phyloP scores from a whole-genome alignment of 2,888 invertebrate species.

The Hypercompe scribonia region DNA sequence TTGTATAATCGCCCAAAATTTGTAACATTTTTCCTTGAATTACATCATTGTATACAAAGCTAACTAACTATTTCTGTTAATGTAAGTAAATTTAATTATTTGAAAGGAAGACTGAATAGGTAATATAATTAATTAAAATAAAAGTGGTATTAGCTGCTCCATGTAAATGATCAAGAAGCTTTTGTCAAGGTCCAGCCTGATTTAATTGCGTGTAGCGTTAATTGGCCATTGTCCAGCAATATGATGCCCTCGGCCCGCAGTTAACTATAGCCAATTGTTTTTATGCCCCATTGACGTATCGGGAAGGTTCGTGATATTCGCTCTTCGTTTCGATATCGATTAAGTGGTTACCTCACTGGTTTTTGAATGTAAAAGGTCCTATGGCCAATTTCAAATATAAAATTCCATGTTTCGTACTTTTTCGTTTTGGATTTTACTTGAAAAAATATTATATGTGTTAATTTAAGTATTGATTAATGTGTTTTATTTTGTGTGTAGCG shows the following conservation, averaged over 20 bases:
- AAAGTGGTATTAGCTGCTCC: slow-evolving; percentile 43
- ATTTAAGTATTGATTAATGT: neutral
- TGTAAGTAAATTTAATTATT: neutral
- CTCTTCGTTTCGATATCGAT: slow-evolving; percentile 46
- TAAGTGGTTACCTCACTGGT: slow-evolving; percentile 37
- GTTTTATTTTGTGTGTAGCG: neutral
- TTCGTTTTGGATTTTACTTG: neutral
- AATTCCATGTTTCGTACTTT: neutral
- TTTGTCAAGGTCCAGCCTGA: slow-evolving; percentile 60
- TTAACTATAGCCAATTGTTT: slow-evolving; percentile 61
- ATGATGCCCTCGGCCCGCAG: slow-evolving; percentile 54
- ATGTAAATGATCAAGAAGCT: slow-evolving; percentile 39
- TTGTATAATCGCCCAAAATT: no score
- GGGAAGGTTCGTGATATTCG: slow-evolving; percentile 40
- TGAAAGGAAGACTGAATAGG: neutral
- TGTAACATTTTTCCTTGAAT: no score
- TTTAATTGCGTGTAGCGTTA: slow-evolving; percentile 70
- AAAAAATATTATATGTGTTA: neutral
- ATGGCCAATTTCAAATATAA: neutral
- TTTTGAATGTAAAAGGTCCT: neutral
- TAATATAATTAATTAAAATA: neutral
- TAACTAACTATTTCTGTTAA: neutral
- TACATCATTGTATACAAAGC: no score
- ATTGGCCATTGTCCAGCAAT: slow-evolving; percentile 69
- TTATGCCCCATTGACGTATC: slow-evolving; percentile 46